Evolutionary conservation across 1,140 invertebrate species (phyloP).

Genomic region (Rhynchophorus ferrugineus): DNA sequence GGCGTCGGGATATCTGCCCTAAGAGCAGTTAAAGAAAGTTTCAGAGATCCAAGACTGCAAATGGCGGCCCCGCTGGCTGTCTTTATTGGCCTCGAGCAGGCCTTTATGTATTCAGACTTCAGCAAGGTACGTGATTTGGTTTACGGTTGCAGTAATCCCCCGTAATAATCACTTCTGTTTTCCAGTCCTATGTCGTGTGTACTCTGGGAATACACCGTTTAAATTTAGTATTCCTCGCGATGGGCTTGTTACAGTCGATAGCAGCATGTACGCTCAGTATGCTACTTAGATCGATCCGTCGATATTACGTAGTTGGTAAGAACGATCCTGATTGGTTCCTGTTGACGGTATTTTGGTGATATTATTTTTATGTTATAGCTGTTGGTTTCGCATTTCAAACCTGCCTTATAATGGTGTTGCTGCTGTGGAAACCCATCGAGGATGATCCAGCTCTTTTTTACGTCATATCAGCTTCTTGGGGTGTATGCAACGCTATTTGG

Average conservation of each 20-base stretch:
- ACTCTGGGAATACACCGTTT: conserved; percentile 57
- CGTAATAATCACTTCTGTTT: conserved; percentile 12
- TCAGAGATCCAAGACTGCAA: conserved; percentile 47
- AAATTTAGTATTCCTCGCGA: conserved; percentile 54
- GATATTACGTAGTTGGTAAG: conserved; percentile 56
- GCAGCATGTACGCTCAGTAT: conserved; percentile 61
- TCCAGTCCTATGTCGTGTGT: conserved; percentile 54
- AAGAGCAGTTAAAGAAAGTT: conserved; percentile 39
- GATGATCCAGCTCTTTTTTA: conserved; percentile 58
- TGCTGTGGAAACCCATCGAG: conserved; percentile 55
- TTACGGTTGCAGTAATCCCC: background rate
- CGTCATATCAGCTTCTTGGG: conserved; percentile 64
- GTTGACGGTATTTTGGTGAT: background rate
- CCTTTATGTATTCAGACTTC: conserved; percentile 65
- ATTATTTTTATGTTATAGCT: conserved; percentile 39
- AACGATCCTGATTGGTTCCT: too few species aligned
- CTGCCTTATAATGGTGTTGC: conserved; percentile 56
- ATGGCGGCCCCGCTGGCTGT: conserved; percentile 56
- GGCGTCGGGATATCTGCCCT: conserved; percentile 41
- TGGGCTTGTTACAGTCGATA: conserved; percentile 57
- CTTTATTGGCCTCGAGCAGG: conserved; percentile 65
- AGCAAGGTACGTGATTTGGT: conserved; percentile 48
- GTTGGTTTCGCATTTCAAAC: conserved; percentile 61
- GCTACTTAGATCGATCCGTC: conserved; percentile 54
- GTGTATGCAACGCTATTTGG: conserved; percentile 67